phyloP scores from a whole-genome alignment of 2,888 invertebrate species.

The Drosophila peninsularis region DNA sequence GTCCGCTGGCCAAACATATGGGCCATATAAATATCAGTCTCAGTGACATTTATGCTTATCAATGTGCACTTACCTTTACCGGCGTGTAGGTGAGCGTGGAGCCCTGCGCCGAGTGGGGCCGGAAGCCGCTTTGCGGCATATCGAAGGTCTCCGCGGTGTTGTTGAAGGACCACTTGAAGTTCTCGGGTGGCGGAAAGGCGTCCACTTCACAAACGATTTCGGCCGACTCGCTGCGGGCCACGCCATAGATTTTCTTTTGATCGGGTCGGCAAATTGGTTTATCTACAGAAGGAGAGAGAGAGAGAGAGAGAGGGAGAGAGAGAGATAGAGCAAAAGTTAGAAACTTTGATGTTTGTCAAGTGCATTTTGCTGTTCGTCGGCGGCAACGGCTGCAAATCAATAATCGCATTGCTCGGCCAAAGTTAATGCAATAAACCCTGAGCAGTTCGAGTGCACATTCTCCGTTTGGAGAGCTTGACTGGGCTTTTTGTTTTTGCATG shows the following conservation, averaged over 20 bases:
- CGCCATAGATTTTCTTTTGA: constrained; percentile 92
- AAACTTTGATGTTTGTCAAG: constrained; percentile 62
- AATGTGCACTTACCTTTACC: constrained; percentile 84
- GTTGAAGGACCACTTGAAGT: constrained; percentile 95
- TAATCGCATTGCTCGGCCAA: constrained; percentile 68
- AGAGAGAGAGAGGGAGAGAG: constrained; percentile 1
- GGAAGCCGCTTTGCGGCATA: constrained; percentile 89
- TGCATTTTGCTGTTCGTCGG: constrained; percentile 69
- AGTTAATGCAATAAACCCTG: constrained; percentile 59
- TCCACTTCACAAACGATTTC: constrained; percentile 93
- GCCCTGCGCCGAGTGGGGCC: constrained; percentile 86
- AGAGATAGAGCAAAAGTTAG: constrained; percentile 25
- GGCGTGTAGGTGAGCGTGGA: constrained; percentile 92
- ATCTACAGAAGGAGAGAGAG: constrained; percentile 86
- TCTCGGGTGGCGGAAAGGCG: constrained; percentile 92
- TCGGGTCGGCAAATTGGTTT: constrained; percentile 92
- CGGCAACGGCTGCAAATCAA: constrained; percentile 63
- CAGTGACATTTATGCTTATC: constrained; percentile 1
- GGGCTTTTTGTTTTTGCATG: constrained; percentile 51
- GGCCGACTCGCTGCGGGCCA: constrained; percentile 92
- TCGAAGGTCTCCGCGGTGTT: constrained; percentile 93
- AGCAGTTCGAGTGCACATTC: constrained; percentile 46
- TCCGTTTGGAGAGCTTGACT: constrained; percentile 9
- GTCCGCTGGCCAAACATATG: constrained; percentile 15
- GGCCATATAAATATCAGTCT: constrained; percentile 52